Evolutionary conservation across 2,113 vertebrate species (phyloP).

Genomic region (Rousettus leschenaultii): DNA sequence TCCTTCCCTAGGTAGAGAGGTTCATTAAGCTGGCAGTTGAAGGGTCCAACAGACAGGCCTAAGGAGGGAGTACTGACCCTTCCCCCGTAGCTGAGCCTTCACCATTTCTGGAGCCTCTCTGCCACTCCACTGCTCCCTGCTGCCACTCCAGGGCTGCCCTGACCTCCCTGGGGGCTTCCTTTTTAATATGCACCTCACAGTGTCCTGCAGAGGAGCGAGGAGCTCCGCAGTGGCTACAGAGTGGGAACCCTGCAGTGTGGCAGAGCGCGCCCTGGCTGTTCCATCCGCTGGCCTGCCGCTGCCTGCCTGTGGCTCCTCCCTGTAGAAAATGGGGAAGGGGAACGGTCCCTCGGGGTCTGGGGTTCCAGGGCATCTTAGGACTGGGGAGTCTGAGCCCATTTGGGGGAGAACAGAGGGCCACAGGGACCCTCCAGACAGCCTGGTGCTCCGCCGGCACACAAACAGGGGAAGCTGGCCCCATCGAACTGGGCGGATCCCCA

Average conservation of each 20-base stretch:
- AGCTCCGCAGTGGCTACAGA: constrained; percentile 43
- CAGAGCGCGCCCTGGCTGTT: constrained; percentile 2
- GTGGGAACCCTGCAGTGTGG: constrained; percentile 57
- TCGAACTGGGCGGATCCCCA: not conserved
- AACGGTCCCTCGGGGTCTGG: not conserved
- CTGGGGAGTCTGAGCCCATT: not conserved
- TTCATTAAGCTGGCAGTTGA: not conserved
- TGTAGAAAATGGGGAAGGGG: not conserved
- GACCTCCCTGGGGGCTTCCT: constrained; percentile 55
- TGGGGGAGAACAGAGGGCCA: not conserved
- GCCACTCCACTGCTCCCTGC: not conserved
- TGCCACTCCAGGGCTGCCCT: constrained; percentile 59
- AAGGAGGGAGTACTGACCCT: not conserved
- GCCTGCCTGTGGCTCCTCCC: not conserved
- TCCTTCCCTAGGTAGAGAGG: not conserved
- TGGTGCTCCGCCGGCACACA: not conserved
- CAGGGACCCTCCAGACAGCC: not conserved
- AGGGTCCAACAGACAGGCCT: not conserved
- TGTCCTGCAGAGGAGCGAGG: constrained; percentile 23
- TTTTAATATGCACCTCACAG: constrained; percentile 72
- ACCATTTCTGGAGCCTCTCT: not conserved
- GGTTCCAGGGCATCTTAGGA: not conserved
- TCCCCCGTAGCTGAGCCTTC: not conserved
- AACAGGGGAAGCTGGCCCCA: not conserved
- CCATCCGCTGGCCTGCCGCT: constrained; percentile 20